These are phyloP conservation scores for Pseudorectes ferrugineus DNA, from an alignment of 2,113 vertebrate genomes.

Conservation along the genomic window DNA sequence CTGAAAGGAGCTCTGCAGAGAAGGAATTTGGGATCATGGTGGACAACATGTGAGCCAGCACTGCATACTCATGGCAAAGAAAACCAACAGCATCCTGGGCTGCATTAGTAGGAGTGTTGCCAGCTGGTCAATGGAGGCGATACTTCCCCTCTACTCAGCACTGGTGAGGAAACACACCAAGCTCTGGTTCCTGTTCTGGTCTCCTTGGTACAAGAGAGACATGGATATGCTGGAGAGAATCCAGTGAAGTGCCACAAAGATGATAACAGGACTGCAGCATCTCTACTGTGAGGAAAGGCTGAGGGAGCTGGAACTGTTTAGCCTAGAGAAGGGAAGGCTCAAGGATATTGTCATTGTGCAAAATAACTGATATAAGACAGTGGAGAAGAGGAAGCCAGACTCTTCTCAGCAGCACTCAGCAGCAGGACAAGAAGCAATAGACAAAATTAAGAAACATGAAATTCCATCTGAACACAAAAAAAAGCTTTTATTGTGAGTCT, in stretches of 20 bases:
- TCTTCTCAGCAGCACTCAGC: not conserved
- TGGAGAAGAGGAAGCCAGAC: not conserved
- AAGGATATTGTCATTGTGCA: not conserved
- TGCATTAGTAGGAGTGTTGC: not conserved
- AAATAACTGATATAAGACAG: not conserved
- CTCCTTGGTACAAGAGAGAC: not conserved
- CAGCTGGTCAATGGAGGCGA: fast-evolving
- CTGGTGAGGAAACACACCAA: not conserved
- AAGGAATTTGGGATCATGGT: not conserved
- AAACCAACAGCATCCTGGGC: not conserved
- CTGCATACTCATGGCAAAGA: not conserved
- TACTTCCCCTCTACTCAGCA: not conserved
- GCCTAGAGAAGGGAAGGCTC: not conserved
- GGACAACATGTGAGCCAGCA: not conserved
- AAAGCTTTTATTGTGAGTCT: not conserved
- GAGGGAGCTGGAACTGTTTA: not conserved
- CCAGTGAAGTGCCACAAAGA: not conserved
- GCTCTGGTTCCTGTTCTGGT: not conserved
- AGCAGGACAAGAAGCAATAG: not conserved
- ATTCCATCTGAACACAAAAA: not conserved
- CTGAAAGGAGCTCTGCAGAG: not conserved
- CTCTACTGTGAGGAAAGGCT: not conserved
- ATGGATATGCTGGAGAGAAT: not conserved
- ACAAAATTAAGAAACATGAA: not conserved
- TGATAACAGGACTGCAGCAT: not conserved